A percentile compares a stretch with the other conserved stretches of the same genome.
Conservation (phyloP, 2,113 vertebrate genomes). For the Triplophysa tibetana region DNA sequence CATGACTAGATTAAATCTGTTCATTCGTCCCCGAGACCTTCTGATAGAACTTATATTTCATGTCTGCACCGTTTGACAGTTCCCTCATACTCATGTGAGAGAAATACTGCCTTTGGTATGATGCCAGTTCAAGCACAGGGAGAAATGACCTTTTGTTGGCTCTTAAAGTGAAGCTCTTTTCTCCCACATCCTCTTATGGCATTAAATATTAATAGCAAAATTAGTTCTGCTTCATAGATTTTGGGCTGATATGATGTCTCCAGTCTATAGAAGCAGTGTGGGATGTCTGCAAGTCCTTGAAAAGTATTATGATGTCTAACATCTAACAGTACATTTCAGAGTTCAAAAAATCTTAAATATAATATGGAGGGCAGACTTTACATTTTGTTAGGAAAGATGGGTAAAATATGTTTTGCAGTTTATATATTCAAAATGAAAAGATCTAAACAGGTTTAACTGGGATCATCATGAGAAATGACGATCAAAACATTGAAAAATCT, state of each 20-base stretch:
- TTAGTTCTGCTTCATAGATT: conserved; percentile 32
- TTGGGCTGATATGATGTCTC: neutral
- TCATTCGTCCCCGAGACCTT: neutral
- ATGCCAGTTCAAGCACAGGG: neutral
- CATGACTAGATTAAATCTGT: neutral
- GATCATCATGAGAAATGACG: no score
- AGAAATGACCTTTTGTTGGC: neutral
- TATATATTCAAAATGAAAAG: no score
- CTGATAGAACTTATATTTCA: neutral
- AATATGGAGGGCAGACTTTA: neutral
- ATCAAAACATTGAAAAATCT: no score
- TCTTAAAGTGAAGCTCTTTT: neutral
- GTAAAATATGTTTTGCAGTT: no score
- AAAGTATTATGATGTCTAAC: neutral
- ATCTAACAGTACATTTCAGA: neutral
- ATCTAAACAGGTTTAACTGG: no score
- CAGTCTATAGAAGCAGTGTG: neutral
- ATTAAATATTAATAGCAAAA: conserved; percentile 44
- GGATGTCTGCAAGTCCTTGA: neutral
- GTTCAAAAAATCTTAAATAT: neutral
- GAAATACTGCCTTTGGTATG: neutral
- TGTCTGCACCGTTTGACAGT: neutral
- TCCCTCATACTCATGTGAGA: neutral
- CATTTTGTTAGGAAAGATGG: no score
- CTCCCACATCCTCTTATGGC: conserved; percentile 3